These are phyloP conservation scores for Onychomys torridus DNA, from an alignment of 2,797 vertebrate genomes.

Conservation along the genomic window DNA sequence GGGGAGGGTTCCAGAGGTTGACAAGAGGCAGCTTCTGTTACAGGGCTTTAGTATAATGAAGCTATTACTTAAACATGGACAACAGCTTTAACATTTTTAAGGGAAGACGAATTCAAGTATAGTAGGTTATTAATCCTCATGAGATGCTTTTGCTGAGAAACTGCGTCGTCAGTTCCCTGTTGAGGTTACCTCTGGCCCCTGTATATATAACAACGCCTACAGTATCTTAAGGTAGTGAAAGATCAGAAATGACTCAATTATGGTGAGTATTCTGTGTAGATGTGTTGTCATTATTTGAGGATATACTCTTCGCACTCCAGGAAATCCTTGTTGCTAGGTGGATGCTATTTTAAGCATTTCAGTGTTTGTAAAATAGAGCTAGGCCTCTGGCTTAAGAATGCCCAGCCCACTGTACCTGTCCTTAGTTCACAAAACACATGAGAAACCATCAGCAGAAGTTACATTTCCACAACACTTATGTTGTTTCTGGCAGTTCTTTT, in stretches of 20 bases:
- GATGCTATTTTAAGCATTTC: slow-evolving; percentile 72
- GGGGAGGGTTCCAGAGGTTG: not conserved
- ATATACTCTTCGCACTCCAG: slow-evolving; percentile 45
- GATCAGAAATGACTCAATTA: slow-evolving; percentile 48
- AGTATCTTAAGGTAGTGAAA: slow-evolving; percentile 10
- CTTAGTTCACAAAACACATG: slow-evolving; percentile 41
- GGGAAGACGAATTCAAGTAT: not conserved
- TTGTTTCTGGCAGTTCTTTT: slow-evolving; percentile 64
- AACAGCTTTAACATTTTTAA: not conserved
- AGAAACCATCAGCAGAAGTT: slow-evolving; percentile 20
- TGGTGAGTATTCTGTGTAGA: not conserved
- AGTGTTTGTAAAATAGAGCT: not conserved
- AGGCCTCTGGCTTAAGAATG: not conserved
- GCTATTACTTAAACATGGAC: not conserved
- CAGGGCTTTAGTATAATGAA: not conserved
- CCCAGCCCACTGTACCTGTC: slow-evolving; percentile 41
- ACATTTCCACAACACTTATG: not conserved
- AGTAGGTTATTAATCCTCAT: not conserved
- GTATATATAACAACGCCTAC: not conserved
- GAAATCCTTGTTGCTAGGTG: slow-evolving; percentile 42
- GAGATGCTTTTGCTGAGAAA: not conserved
- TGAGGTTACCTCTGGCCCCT: not conserved
- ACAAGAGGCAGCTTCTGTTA: slow-evolving; percentile 3
- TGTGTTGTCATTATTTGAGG: not conserved
- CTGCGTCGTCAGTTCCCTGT: not conserved